Base-by-base conservation (phyloP, 2,888 invertebrate genomes). In the Nineta flava region DNA sequence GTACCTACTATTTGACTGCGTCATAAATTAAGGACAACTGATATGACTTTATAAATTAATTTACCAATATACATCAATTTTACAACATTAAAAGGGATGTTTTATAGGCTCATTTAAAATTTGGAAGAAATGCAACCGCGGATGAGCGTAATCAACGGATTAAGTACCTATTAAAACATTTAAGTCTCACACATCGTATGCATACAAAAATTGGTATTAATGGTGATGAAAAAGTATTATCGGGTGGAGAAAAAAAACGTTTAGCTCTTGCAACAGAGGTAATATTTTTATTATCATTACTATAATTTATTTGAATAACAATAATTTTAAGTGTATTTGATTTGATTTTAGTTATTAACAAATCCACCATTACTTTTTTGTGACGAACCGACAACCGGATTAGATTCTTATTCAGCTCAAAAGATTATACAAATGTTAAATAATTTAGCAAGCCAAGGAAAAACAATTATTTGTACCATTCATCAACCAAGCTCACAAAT, bases 341-440 rank as follows among this genome's bases (percentile, higher is more conserved):
- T n/a, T 52, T 50, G 44, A 52, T 40, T 61, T 12, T 63, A 87
- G 83, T 71, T 90, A 35, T 66, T 96, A 49, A 93, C 90, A 40
- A 87, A 95, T 68, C 96, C 96, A 0, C 79, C 86, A 1, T 74
- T 97, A 34, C 69, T 97, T 40, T 95, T 96, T 68, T 88, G 93
- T 62, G 96, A 97, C 61, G 96, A 97, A 62, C 95, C 95, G 7
- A 96, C 96, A 0, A 94, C 94, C 0, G 93, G 95, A 0, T 65
- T 86, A 50, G 96, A 97, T 65, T 90, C 93, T 0, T 92, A 81
- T 59, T 93, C 93, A 62, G 95, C 96, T 0, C 84, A 85, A 62
- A 87, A 85, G 62, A 71, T 96, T 50, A 79, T 87, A 50, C 71
- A 74, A 6, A 74, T 84, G 47, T 74, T 88, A 59, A 76, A 79